Base-by-base conservation (phyloP, 2,113 vertebrate species). In the Larimichthys polyactis region DNA sequence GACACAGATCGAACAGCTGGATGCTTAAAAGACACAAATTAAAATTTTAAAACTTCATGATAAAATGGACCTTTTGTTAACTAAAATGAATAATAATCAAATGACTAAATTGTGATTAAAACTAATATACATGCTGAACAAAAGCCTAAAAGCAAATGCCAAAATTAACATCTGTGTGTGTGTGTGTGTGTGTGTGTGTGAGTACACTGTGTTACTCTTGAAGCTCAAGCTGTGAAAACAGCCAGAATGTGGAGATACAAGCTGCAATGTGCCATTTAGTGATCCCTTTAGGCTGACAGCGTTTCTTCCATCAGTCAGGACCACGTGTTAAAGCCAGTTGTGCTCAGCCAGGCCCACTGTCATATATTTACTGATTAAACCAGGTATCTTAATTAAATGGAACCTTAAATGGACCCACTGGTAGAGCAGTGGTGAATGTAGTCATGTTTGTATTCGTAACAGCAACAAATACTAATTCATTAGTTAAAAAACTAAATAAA, bases 161-260 rank as follows among this genome's bases (percentile, higher is more conserved):
- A 58, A 66, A 65, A 59, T 32, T 0, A 64, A 55, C 12, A n/a
- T 22, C 16, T 19, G 40, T 44, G 40, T 44, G 40, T 8, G 11
- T 16, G 29, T 57, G 10, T 81, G 70, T 3, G 17, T 79, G 70
- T 9, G 8, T 29, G 19, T 46, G 43, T 3, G 29, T 49, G 12
- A 57, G 24, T 4, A 55, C 24, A 60, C 2, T 22, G 15, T 16
- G 59, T 59, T 57, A 51, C 29, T 48, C 29, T 16, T 54, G 46
- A 81, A 77, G 0, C 48, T 58, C 11, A 44, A 81, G 44, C 68
- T 69, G 62, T 80, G 29, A 77, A 77, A 80, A 71, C 0, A 65
- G 54, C 24, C 14, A 3, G 20, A 54, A 16, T 55, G 5, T 46
- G 29, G 54, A 62, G 27, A 72, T 22, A 15, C 16, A 29, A 62